These are phyloP conservation scores for Neogale vison DNA, from an alignment of 2,113 vertebrate genomes.

Conservation along the genomic window DNA sequence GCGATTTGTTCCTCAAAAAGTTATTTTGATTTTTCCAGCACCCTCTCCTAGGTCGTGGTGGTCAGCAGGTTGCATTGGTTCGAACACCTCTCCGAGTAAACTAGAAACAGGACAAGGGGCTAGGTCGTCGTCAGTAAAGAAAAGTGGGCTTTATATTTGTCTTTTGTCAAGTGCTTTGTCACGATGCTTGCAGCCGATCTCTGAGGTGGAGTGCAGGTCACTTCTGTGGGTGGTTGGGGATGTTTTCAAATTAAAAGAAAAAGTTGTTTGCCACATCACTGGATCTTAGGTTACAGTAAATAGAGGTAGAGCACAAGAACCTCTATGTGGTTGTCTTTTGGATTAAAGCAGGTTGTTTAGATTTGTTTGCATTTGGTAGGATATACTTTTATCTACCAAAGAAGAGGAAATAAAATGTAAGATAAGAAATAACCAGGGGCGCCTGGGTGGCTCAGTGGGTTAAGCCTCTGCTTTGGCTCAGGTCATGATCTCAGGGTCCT, in stretches of 20 bases:
- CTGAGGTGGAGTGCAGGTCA: background rate
- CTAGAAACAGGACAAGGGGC: background rate
- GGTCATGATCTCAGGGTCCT: too few relatives aligned
- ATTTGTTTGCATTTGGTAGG: background rate
- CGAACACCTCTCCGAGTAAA: background rate
- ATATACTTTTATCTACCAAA: background rate
- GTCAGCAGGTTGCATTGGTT: background rate
- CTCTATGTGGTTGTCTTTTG: background rate
- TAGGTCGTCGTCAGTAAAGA: background rate
- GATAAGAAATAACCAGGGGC: background rate
- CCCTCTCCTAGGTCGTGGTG: conserved; percentile 14
- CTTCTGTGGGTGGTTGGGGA: too few relatives aligned
- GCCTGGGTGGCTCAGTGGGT: too few relatives aligned
- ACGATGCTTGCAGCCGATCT: background rate
- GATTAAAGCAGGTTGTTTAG: background rate
- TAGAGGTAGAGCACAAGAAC: background rate
- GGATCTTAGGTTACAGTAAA: background rate
- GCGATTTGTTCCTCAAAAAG: conserved; percentile 59
- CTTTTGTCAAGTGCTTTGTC: background rate
- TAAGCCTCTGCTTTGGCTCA: too few relatives aligned
- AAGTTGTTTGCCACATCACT: background rate
- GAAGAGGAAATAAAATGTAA: conserved; percentile 7
- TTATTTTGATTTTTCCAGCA: conserved; percentile 58
- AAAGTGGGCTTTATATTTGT: background rate
- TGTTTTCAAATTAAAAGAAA: background rate